Evolutionary conservation across 2,113 vertebrate species (phyloP).

Genomic region (Merops nubicus): DNA sequence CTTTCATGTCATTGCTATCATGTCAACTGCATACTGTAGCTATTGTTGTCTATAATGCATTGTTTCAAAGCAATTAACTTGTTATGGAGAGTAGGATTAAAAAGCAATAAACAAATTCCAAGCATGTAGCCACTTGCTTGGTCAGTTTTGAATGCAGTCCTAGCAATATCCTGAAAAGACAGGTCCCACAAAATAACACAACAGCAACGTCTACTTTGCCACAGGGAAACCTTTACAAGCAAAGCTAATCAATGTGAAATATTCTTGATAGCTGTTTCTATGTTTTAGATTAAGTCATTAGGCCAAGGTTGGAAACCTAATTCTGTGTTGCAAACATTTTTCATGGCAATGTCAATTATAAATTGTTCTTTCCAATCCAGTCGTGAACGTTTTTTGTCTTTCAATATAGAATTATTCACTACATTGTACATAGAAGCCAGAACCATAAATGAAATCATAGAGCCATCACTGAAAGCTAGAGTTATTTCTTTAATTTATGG

Average conservation of each 20-base stretch:
- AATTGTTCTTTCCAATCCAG: background rate
- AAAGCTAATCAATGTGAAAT: background rate
- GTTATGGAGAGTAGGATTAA: background rate
- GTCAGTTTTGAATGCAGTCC: slow-evolving; percentile 14
- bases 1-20: background rate
- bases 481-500: background rate
- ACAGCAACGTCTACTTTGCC: background rate
- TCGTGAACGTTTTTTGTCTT: background rate
- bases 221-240: background rate
- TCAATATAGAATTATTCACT: background rate
- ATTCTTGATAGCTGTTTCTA: background rate
- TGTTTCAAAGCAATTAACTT: slow-evolving; percentile 19
- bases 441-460: background rate
- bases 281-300: background rate
- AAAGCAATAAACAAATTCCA: slow-evolving; percentile 30
- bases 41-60: background rate
- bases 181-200: background rate
- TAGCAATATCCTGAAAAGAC: background rate
- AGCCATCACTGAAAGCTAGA: background rate
- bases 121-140: slow-evolving; percentile 24
- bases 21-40: background rate
- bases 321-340: background rate
- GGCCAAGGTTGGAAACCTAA: background rate
- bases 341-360: background rate
- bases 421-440: background rate